Evolutionary conservation across 2,797 vertebrate genomes (phyloP), one percentile per base, ranked within the genome.

Genomic region (Esox lucius): DNA sequence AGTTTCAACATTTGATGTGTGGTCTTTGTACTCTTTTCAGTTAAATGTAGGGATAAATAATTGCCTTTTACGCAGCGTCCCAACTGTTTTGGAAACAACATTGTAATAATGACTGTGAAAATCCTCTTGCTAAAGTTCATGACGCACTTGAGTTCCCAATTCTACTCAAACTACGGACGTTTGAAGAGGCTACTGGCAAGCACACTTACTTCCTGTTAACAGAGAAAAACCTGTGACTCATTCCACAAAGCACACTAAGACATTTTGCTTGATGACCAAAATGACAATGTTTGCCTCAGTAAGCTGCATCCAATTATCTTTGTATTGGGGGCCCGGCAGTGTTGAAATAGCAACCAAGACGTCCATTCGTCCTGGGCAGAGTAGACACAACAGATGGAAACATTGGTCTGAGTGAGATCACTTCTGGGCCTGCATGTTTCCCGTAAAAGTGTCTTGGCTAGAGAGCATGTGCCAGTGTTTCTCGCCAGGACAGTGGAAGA

Each of bases 371-470:
- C 28, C 70, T 59, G 26, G 61, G 48, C 73, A 68, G 39, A 28
- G 68, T 35, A 22, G 56, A 22, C 22, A 3, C 5, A 71, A 33
- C 75, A 76, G 75, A 76, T 71, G 72, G 53, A 75, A 76, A 73
- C 61, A 24, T 68, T 78, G 71, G 53, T 28, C 35, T 33, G 16
- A 80, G 71, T 80, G 73, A 83, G 71, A 68, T 83, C 77, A 83
- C 77, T 76, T 83, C 76, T 79, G 28, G 78, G 71, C 35, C 24
- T 33, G 68, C 35, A 19, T 33, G 59, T 65, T 76, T 74, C 71
- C 56, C 24, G 9, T 70, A 75, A 62, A 75, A 62, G 33, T 61
- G 35, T n/a, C 74, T 61, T 51, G 66, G 74, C 35, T 69, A 66
- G 16, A 66, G 48, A 12, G 24, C 42, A 48, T 28, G 72, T 79